A percentile compares a stretch with the other conserved stretches of the same genome.
Evolutionary conservation across 64 coral and sea anemone species (phyloP).

Genomic region (Acropora yongei): DNA sequence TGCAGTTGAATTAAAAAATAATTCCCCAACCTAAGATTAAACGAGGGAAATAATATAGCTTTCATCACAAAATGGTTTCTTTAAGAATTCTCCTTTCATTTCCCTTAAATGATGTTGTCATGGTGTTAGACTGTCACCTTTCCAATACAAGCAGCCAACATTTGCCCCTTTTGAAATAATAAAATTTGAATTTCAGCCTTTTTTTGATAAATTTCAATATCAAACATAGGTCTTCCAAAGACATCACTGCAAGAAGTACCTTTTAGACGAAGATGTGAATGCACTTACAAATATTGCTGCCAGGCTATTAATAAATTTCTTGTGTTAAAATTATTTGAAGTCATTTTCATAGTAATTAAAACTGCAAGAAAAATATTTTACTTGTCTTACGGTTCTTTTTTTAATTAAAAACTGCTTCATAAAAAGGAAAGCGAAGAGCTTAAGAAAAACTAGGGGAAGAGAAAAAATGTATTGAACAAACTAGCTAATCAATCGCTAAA

Average conservation of each 20-base stretch:
- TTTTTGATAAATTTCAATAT: background rate
- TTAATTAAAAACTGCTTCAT: no score
- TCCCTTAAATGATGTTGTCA: background rate
- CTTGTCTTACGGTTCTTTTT: no score
- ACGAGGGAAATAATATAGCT: no score
- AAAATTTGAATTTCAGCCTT: background rate
- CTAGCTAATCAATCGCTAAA: background rate
- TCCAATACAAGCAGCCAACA: background rate
- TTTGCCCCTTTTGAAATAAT: background rate
- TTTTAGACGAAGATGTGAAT: no score
- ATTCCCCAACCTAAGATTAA: background rate
- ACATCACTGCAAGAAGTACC: background rate
- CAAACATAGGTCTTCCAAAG: background rate
- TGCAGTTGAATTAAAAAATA: background rate
- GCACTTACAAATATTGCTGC: no score
- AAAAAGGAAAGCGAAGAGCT: background rate
- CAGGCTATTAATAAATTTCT: no score
- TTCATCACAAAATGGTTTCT: no score
- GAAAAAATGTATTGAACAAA: background rate
- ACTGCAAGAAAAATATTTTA: no score
- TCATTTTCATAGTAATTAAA: no score
- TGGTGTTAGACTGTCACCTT: background rate
- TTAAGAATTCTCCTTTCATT: background rate
- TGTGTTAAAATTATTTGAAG: no score
- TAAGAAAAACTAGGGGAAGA: background rate